Conservation (phyloP, 2,888 invertebrate genomes). For the Dasypolia templi region DNA sequence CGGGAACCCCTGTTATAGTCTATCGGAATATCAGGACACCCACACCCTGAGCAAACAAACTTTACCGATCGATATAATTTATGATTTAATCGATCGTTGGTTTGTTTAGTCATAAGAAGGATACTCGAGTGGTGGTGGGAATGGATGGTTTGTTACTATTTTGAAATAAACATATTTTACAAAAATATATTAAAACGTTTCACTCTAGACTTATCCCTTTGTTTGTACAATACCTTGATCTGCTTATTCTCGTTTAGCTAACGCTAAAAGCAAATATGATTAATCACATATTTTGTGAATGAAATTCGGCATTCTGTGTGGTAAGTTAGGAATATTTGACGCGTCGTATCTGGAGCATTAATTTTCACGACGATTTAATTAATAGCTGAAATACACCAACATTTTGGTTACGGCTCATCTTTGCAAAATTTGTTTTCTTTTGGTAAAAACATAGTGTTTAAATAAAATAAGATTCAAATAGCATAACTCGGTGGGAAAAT, state of each 20-base stretch:
- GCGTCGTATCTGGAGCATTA: constrained; percentile 42
- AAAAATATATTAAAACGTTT: constrained; percentile 64
- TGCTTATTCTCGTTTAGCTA: constrained; percentile 57
- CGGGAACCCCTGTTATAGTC: too few species aligned
- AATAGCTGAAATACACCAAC: constrained; percentile 5
- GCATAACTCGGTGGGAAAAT: too few species aligned
- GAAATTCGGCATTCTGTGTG: constrained; percentile 50
- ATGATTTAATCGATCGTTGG: too few species aligned
- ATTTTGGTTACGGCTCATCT: background rate
- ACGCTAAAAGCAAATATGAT: constrained; percentile 59
- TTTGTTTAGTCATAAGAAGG: too few species aligned
- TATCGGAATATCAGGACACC: constrained; percentile 3
- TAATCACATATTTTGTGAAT: constrained; percentile 62
- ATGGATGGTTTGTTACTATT: constrained; percentile 41
- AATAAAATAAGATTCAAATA: too few species aligned
- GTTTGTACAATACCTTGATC: constrained; percentile 58
- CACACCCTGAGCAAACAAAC: constrained; percentile 3
- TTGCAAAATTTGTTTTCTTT: background rate
- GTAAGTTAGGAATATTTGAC: constrained; percentile 40
- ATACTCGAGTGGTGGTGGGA: too few species aligned
- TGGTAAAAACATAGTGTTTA: too few species aligned
- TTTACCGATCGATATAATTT: constrained; percentile 11
- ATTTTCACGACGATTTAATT: constrained; percentile 36
- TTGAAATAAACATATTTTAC: constrained; percentile 56
- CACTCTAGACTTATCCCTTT: constrained; percentile 50